Evolutionary conservation across 2,797 vertebrate genomes (phyloP), one percentile per base, ranked within the genome.

Genomic region (Lithobates sylvaticus): DNA sequence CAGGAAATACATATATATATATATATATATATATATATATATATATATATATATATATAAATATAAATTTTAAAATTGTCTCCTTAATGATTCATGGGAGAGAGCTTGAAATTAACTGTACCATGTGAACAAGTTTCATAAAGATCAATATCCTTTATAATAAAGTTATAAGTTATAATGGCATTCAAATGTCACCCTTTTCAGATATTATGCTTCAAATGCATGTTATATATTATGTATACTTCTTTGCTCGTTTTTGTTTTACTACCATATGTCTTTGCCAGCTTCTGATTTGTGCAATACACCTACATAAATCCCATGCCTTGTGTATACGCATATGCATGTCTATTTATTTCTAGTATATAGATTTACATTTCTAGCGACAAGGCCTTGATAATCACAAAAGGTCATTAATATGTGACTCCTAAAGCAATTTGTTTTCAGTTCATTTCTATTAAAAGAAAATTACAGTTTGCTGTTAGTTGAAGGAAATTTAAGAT

Each of bases 401-500:
- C 39, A 78, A 32, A 73, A 34, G 50, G 58, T 80, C 64, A 64
- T 73, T 76, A 23, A 21, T 58, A 18, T 58, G 54, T 23, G 21
- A 85, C 50, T 27, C 61, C 8, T 67, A 75, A 21, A 68, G 58
- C 21, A 47, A 85, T 79, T 58, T 75, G 23, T 16, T 85, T 61
- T 29, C 44, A 68, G 58, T 85, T 27, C 75, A 61, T 64, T 72
- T n/a, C 50, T 65, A 65, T 79, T 67, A 67, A 79, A 80, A 58
- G 34, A 74, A 50, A 75, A 76, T 81, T 72, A 76, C 71, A 85
- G 81, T 81, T 81, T 81, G 44, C 39, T 68, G 72, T 42, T 76
- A 86, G 76, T 76, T 71, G 74, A 86, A 86, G 78, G 72, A 86
- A 81, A 86, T 86, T 81, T 76, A 86, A 76, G 78, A 86, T 75